Percentiles rank a stretch among this genome's conserved stretches.
Conservation (phyloP, 2,113 vertebrate genomes). For the Xenotilapia longispinis region DNA sequence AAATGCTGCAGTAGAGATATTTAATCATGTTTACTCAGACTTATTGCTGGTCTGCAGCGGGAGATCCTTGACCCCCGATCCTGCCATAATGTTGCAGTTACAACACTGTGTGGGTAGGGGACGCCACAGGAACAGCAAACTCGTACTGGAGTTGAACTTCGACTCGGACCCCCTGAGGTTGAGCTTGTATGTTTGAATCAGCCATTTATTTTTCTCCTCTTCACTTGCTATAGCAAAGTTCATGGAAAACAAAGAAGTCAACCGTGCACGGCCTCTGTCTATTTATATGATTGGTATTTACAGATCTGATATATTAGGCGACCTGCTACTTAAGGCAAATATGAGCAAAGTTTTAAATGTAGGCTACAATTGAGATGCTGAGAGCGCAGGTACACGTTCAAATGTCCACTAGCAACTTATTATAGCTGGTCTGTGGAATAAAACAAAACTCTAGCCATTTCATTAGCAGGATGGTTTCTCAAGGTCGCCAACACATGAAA, state of each 20-base stretch:
- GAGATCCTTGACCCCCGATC: not conserved
- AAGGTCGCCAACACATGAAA: conserved; percentile 6
- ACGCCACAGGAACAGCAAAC: conserved; percentile 50
- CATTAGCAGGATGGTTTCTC: not conserved
- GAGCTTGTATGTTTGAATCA: not conserved
- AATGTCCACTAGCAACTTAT: not conserved
- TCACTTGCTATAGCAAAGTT: not conserved
- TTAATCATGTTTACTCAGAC: not conserved
- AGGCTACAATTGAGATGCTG: not conserved
- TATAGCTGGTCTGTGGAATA: not conserved
- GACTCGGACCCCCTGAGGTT: not conserved
- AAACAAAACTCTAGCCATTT: not conserved
- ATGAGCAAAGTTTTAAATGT: not conserved
- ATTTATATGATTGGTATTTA: not conserved
- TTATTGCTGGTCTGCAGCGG: not conserved
- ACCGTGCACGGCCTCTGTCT: not conserved
- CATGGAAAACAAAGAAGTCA: not conserved
- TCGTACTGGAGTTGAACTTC: conserved; percentile 5
- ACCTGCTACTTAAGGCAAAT: not conserved
- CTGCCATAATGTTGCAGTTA: conserved; percentile 38
- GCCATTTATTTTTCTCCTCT: not conserved
- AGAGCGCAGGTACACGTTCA: not conserved
- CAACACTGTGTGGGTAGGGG: conserved; percentile 48
- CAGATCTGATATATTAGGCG: not conserved
- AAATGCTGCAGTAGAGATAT: not conserved